Base-by-base conservation (phyloP, 2,888 invertebrate species). In the Diplazon laetatorius region DNA sequence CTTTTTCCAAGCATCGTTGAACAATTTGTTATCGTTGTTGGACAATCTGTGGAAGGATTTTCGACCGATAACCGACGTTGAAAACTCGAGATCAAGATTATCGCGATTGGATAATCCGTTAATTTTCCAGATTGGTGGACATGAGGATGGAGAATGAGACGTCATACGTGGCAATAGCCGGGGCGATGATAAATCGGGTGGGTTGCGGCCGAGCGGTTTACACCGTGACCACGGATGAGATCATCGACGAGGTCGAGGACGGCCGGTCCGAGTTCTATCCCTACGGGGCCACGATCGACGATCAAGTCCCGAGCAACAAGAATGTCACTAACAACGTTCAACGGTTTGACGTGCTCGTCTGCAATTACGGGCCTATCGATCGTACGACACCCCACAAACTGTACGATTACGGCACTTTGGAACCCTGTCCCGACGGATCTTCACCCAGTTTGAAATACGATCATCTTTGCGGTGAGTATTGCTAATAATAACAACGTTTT, bases 321-420 rank as follows among this genome's bases (percentile, higher is more conserved):
- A 76, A 71, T 44, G 59, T 20, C 22, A 76, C 44, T 69, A 22
- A 52, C 70, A 57, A 16, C 66, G n/a, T n/a, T n/a, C n/a, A n/a
- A n/a, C 84, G 84, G 76, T 83, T 88, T 76, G 88, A 90, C 84
- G 83, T 87, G 71, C 87, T 87, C 81, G 86, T 87, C 84, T 89
- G 90, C 84, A 90, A 90, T 90, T 90, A 90, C 84, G 88, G 89
- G 77, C 87, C 88, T 82, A 86, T 87, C 85, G 87, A 88, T 87
- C 85, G 85, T 62, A 73, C 84, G 65, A 81, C 81, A 82, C 82
- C 82, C 46, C 78, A 81, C 76, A 84, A 84, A 75, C 85, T 89
- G 80, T 87, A 87, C 85, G 85, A 86, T 74, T 80, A 84, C 79
- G 85, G 86, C 71, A 81, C 78, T 46, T 84, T 84, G 63, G 85